Evolutionary conservation across 2,113 vertebrate species (phyloP).

Genomic region (Amazona vittata): DNA sequence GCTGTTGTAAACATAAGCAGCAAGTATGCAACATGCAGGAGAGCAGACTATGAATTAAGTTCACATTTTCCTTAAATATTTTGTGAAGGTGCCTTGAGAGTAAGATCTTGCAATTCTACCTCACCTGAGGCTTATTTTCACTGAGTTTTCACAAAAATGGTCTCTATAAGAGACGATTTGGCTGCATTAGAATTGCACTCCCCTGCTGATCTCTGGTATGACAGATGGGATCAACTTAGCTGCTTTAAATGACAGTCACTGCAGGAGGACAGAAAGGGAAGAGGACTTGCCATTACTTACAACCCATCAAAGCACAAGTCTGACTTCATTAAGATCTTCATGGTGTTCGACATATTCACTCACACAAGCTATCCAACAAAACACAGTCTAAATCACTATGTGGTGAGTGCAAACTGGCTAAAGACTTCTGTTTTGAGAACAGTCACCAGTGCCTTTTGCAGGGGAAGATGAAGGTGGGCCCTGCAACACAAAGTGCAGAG

Average conservation of each 20-base stretch:
- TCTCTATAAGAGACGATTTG: background rate
- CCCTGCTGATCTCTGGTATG: background rate
- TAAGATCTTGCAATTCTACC: background rate
- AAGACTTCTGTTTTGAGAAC: background rate
- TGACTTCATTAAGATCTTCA: background rate
- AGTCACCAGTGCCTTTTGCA: background rate
- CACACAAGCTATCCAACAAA: background rate
- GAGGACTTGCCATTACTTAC: background rate
- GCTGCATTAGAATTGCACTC: background rate
- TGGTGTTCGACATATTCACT: background rate
- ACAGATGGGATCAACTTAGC: constrained; percentile 1
- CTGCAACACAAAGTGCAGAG: background rate
- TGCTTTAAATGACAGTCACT: background rate
- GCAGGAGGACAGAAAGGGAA: background rate
- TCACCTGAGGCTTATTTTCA: background rate
- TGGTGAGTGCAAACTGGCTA: background rate
- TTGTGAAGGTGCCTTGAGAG: background rate
- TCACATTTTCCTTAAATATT: background rate
- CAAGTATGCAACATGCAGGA: background rate
- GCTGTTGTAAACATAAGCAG: constrained; percentile 4
- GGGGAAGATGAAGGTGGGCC: background rate
- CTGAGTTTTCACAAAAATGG: background rate
- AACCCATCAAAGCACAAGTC: background rate
- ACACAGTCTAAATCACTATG: background rate
- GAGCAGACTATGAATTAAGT: background rate